Percentiles rank a stretch among this genome's conserved stretches.
Conservation (phyloP, 92 coral and sea anemone species). For the Heliopora coerulea region DNA sequence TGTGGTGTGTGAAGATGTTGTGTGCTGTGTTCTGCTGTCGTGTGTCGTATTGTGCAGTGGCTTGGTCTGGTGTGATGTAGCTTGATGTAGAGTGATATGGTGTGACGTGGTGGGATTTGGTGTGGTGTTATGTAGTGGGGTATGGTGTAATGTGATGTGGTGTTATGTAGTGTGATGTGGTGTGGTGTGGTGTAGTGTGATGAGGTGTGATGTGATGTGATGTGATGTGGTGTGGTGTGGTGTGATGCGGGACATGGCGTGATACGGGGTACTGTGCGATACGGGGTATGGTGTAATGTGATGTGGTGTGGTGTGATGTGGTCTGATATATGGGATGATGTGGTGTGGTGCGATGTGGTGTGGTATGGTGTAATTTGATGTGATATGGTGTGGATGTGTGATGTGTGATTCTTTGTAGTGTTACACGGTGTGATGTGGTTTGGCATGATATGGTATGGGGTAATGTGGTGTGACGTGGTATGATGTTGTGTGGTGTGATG, state of each 20-base stretch:
- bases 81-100: background rate
- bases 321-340: too few species aligned
- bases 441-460: too few species aligned
- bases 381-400: too few species aligned
- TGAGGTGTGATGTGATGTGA: slow-evolving; percentile 2
- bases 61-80: background rate
- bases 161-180: slow-evolving; percentile 6
- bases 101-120: background rate
- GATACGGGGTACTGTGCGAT: background rate
- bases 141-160: slow-evolving; percentile 12
- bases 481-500: too few species aligned
- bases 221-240: slow-evolving; percentile 15
- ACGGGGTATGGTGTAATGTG: background rate
- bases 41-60: background rate
- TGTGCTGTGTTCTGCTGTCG: too few species aligned
- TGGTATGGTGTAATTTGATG: background rate
- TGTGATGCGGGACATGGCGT: slow-evolving; percentile 11
- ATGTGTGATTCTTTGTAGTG: too few species aligned
- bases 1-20: too few species aligned
- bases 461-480: too few species aligned
- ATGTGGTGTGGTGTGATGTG: background rate
- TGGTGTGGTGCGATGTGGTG: background rate
- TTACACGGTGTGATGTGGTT: too few species aligned
- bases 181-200: background rate
- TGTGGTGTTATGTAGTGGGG: slow-evolving; percentile 11